Evolutionary conservation across 2,797 vertebrate genomes (phyloP), one percentile per base, ranked within the genome.

Genomic region (Picus viridis): DNA sequence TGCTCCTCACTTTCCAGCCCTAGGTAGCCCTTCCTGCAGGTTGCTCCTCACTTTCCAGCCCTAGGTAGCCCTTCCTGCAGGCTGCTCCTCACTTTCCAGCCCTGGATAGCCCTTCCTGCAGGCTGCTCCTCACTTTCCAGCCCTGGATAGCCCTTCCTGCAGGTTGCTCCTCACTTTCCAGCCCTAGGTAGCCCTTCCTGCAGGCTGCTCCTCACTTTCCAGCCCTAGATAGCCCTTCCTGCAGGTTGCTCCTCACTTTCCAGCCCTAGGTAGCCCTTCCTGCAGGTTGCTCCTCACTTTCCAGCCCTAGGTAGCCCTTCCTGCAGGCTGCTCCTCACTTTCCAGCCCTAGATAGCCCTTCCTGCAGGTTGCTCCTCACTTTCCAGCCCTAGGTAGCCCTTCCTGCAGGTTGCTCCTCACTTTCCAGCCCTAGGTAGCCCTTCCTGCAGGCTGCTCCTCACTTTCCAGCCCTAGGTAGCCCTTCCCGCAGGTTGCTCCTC

Each of bases 11-110:
- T 47, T 47, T 47, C 45, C 45, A 47, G 45, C 45, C 19, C 17
- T 47, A 20, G 45, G 90, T 61, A 81, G 76, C 22, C 53, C 74
- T 95, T 86, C 92, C 78, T 81, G 76, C 68, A 69, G 83, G 47
- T 4, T 27, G 32, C 73, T 47, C 9, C 45, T 47, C 45, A 47
- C 45, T 47, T 86, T 62, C 59, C 76, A 74, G 3, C 74, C 72
- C 63, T 16, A 67, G 79, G 81, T 70, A 76, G 80, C 45, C 45
- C 45, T 47, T 26, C 91, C 63, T 54, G 65, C 89, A 90, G 93
- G 45, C 4, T 19, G 19, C 45, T 47, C 19, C 45, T 47, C 45
- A 47, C 45, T 47, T 47, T 20, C 45, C 45, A 47, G 7, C 45
- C 19, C 7, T n/a, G n/a, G n/a, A n/a, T 61, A 83, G 79, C 22